phyloP scores from a whole-genome alignment of 1,140 invertebrate species.

The Danaus melanippus region DNA sequence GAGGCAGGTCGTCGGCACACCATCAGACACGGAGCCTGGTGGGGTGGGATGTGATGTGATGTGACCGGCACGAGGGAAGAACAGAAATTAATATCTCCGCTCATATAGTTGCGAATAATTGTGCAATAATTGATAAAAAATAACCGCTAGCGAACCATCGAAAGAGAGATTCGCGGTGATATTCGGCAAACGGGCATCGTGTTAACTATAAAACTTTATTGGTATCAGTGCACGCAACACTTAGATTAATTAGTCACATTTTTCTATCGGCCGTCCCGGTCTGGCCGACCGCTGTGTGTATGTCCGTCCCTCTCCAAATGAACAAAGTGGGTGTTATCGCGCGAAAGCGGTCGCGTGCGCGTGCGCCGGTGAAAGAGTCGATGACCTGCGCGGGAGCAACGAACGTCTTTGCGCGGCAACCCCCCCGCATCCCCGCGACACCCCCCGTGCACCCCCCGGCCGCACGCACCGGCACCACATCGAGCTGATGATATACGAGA shows the following conservation, averaged over 20 bases:
- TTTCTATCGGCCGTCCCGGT: constrained; percentile 28
- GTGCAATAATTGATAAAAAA: too few relatives aligned
- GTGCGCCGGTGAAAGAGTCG: constrained; percentile 61
- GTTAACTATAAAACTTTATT: constrained; percentile 27
- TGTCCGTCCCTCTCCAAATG: constrained; percentile 35
- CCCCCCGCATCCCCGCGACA: constrained; percentile 17
- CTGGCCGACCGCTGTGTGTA: constrained; percentile 14
- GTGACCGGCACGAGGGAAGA: too few relatives aligned
- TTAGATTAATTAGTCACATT: constrained; percentile 45
- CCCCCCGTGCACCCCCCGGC: constrained; percentile 2
- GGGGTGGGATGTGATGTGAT: too few relatives aligned
- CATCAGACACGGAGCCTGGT: too few relatives aligned
- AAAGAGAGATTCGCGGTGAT: constrained; percentile 12
- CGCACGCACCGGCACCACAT: constrained; percentile 27
- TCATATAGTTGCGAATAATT: too few relatives aligned
- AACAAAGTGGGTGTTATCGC: constrained; percentile 47
- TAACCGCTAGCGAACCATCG: neutral
- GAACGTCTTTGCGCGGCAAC: constrained; percentile 65
- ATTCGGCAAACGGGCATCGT: constrained; percentile 16
- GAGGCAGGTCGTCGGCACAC: too few relatives aligned
- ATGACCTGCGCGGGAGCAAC: constrained; percentile 64
- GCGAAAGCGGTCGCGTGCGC: constrained; percentile 64
- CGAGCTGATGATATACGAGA: constrained; percentile 23
- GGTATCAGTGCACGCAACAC: constrained; percentile 29
- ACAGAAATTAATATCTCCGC: too few relatives aligned